These are phyloP conservation scores for Phaethornis superciliosus DNA, from an alignment of 2,113 vertebrate species.

Conservation along the genomic window DNA sequence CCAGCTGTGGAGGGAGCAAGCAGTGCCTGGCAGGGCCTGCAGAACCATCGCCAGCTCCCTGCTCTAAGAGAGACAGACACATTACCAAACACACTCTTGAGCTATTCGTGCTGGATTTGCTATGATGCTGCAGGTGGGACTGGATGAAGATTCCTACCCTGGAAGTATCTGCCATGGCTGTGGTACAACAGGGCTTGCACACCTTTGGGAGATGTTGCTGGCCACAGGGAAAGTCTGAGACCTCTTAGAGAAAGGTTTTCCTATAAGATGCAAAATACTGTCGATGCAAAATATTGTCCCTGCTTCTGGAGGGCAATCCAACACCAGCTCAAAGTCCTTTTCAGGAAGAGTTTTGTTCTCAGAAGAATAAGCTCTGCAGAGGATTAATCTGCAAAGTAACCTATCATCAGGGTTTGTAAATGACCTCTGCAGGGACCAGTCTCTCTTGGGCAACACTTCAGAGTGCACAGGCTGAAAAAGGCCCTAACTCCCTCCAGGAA, in stretches of 20 bases:
- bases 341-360: not conserved
- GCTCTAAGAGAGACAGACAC: not conserved
- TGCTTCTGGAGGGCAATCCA: not conserved
- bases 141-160: not conserved
- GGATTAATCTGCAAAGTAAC: not conserved
- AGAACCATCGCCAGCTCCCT: not conserved
- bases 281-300: not conserved
- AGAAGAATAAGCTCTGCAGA: not conserved
- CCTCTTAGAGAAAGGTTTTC: not conserved
- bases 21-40: not conserved
- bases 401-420: not conserved
- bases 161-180: not conserved
- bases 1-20: conserved; percentile 12
- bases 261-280: not conserved
- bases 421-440: not conserved
- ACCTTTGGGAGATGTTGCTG: not conserved
- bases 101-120: not conserved
- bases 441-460: not conserved
- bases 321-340: not conserved
- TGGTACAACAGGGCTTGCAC: not conserved
- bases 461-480: conserved; percentile 18
- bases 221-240: not conserved
- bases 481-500: not conserved
- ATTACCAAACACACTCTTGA: not conserved
- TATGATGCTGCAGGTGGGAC: fast-evolving